Base-by-base conservation (phyloP, 2,113 vertebrate genomes). In the Pantherophis guttatus region DNA sequence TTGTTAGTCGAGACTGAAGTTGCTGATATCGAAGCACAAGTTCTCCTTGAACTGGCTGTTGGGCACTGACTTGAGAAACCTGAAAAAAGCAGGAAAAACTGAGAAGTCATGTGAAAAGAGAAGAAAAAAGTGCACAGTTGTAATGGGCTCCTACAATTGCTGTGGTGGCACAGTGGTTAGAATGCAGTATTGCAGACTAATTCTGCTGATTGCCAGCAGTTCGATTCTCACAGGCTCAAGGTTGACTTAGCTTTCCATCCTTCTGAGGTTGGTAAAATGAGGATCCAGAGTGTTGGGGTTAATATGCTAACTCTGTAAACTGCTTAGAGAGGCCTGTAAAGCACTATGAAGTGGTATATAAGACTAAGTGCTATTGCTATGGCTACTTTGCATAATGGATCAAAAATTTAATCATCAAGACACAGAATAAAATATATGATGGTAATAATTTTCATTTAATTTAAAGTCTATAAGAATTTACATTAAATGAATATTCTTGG, bases 11-110 rank as follows among this genome's bases (percentile, higher is more conserved):
- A 23, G 99, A 99, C 97, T 99, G 99, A 21, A 99, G 98, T 93
- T 99, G 99, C 95, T 99, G 99, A 96, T 99, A 99, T 81, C 99
- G 98, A 85, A 99, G 97, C 97, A 99, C 98, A 89, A 99, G 98
- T 92, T 99, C 99, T 0, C 98, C 98, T 50, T 99, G 99, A 87
- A 99, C 98, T 0, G 99, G 98, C 57, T 99, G 99, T 96, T 99
- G 99, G 91, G 98, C 98, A 19, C 98, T 98, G 94, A 99, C 98
- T 96, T 99, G 99, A 96, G 98, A 99, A 94, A 99, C 98, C 99
- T 99, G 95, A 93, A 0, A 94, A 96, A 95, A 21, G 21, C 95
- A 96, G 96, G 88, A 90, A 92, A 97, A 94, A 94, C 17, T 92
- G 55, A 93, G 53, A 21, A 54, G 57, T 95, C 70, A 96, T 87